Percentiles rank a stretch among this genome's conserved stretches.
Conservation (phyloP, 2,888 invertebrate genomes). For the Calliscelio sp. region DNA sequence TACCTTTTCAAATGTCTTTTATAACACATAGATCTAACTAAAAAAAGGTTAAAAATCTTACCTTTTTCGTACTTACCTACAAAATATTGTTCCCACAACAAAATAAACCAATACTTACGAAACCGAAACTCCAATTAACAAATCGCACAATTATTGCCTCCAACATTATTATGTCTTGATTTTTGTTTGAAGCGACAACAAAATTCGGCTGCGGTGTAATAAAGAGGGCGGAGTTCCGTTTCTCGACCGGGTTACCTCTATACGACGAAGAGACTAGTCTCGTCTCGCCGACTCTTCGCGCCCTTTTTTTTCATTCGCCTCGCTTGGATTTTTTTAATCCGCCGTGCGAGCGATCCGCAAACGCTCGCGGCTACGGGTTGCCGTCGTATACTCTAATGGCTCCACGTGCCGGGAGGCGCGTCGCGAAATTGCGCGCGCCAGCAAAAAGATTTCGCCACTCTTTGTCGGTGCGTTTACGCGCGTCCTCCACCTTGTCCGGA, state of each 20-base stretch:
- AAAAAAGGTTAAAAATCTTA: too few relatives aligned
- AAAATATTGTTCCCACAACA: too few relatives aligned
- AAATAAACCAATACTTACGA: too few relatives aligned
- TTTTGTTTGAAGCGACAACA: too few relatives aligned
- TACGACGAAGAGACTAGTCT: slow-evolving; percentile 45
- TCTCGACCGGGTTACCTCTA: slow-evolving; percentile 69
- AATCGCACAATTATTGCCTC: too few relatives aligned
- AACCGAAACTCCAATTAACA: too few relatives aligned
- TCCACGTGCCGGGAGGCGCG: slow-evolving; percentile 67
- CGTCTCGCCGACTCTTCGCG: slow-evolving; percentile 48
- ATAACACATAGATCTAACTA: too few relatives aligned
- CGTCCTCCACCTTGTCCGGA: slow-evolving; percentile 21
- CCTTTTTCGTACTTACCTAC: too few relatives aligned
- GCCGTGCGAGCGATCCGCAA: slow-evolving; percentile 56
- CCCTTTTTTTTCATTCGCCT: slow-evolving; percentile 46
- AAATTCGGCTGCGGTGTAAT: slow-evolving; percentile 45
- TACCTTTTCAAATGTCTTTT: too few relatives aligned
- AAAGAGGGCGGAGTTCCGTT: slow-evolving; percentile 57
- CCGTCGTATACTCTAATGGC: slow-evolving; percentile 56
- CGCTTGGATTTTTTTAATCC: slow-evolving; percentile 57
- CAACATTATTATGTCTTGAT: too few relatives aligned
- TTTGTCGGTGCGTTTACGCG: slow-evolving; percentile 59
- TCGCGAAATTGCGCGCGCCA: slow-evolving; percentile 57
- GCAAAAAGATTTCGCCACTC: slow-evolving; percentile 61
- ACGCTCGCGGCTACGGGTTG: slow-evolving; percentile 49